These are phyloP conservation scores for Synaphobranchus kaupii DNA, from an alignment of 2,797 vertebrate genomes.

Conservation along the genomic window DNA sequence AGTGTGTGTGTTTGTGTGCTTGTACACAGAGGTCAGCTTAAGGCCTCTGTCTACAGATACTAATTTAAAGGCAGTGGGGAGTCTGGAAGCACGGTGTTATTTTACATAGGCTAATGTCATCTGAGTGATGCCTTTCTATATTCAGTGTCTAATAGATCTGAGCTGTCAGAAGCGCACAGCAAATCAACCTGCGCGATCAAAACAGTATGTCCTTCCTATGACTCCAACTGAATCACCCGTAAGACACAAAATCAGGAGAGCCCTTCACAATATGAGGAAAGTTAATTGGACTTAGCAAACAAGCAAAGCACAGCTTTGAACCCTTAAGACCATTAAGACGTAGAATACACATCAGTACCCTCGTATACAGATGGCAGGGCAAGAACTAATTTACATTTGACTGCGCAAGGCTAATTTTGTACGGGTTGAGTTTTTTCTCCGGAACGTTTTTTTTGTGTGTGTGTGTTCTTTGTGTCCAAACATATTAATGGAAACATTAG, in stretches of 20 bases:
- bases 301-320: background rate
- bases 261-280: background rate
- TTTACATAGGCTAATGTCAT: constrained; percentile 23
- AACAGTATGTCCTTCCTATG: background rate
- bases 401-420: background rate
- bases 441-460: background rate
- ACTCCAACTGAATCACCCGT: background rate
- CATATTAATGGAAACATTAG: background rate
- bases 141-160: constrained; percentile 27
- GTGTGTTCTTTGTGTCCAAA: background rate
- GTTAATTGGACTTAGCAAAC: background rate
- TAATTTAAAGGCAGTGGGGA: constrained; percentile 21
- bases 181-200: constrained; percentile 20
- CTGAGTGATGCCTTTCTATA: constrained; percentile 17
- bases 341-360: background rate
- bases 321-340: background rate
- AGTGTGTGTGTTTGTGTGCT: background rate
- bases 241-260: background rate
- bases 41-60: constrained; percentile 1
- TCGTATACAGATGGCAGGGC: background rate
- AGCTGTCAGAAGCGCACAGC: constrained; percentile 34
- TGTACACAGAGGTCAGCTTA: background rate
- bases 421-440: background rate
- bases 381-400: background rate
- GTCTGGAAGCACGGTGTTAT: constrained; percentile 15